Conservation (phyloP, 1,140 invertebrate genomes). For the Drosophila erecta region DNA sequence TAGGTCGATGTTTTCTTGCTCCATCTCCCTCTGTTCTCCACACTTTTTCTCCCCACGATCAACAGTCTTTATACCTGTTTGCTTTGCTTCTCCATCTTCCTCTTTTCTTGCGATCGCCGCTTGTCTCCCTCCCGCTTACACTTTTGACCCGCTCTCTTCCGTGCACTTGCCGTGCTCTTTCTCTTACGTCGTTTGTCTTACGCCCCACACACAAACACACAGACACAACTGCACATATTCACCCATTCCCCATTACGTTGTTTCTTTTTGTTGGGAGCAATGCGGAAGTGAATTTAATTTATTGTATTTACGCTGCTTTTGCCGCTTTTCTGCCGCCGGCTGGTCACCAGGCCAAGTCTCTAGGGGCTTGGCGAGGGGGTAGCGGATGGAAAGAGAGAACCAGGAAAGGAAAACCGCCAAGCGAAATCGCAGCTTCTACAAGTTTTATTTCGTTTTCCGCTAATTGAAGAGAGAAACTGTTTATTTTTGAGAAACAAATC, state of each 20-base stretch:
- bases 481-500: constrained; percentile 53
- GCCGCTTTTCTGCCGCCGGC: constrained; percentile 50
- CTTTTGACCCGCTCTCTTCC: constrained; percentile 57
- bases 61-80: constrained; percentile 80
- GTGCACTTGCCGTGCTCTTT: constrained; percentile 59
- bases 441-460: constrained; percentile 66
- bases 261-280: constrained; percentile 76
- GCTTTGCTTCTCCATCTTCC: constrained; percentile 22
- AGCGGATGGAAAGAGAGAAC: constrained; percentile 29
- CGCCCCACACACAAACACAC: constrained; percentile 41
- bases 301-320: constrained; percentile 75
- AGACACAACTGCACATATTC: constrained; percentile 44
- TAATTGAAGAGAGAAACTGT: constrained; percentile 60
- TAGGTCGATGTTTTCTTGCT: constrained; percentile 44
- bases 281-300: constrained; percentile 85
- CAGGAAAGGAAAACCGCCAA: constrained; percentile 52
- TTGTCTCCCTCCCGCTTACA: constrained; percentile 19
- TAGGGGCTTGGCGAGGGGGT: neutral
- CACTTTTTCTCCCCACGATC: constrained; percentile 37
- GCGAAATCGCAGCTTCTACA: constrained; percentile 51
- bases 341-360: constrained; percentile 59
- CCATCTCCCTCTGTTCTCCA: constrained; percentile 4
- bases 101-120: constrained; percentile 42
- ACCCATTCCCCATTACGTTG: constrained; percentile 66
- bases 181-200: constrained; percentile 64